These are phyloP conservation scores for Platyscapa corneri DNA, from an alignment of 1,140 invertebrate genomes.

Conservation along the genomic window DNA sequence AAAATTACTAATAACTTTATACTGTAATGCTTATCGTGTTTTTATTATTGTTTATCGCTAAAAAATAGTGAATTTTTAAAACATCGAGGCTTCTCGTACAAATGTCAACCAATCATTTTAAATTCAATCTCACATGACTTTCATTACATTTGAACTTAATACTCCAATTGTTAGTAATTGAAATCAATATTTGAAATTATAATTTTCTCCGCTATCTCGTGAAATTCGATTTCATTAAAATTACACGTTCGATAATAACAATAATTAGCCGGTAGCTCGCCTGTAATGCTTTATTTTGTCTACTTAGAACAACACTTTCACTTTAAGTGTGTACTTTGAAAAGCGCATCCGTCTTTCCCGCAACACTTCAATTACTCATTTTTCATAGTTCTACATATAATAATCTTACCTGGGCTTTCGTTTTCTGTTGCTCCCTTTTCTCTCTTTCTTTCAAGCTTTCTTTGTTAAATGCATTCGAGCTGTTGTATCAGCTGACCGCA, in stretches of 20 bases:
- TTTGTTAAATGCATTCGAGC: not conserved
- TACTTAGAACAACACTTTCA: not conserved
- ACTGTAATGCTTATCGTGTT: no score
- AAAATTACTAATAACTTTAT: no score
- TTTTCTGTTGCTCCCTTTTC: slow-evolving; percentile 3
- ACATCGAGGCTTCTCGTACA: no score
- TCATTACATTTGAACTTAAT: no score
- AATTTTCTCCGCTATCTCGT: no score
- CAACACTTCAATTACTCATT: not conserved
- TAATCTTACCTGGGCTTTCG: not conserved
- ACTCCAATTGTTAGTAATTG: no score
- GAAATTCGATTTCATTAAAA: not conserved
- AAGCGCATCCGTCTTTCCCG: not conserved
- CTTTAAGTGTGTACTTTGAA: not conserved
- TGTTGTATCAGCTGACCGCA: not conserved
- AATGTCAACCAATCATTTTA: no score
- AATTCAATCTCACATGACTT: no score
- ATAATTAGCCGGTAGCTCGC: not conserved
- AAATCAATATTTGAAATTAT: no score
- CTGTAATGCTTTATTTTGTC: not conserved
- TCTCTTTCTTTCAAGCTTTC: slow-evolving; percentile 1
- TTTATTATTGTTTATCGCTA: no score
- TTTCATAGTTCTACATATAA: not conserved
- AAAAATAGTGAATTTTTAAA: no score
- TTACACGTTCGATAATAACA: not conserved